Base-by-base conservation (phyloP, 2,888 invertebrate genomes). In the Trichopria drosophilae region DNA sequence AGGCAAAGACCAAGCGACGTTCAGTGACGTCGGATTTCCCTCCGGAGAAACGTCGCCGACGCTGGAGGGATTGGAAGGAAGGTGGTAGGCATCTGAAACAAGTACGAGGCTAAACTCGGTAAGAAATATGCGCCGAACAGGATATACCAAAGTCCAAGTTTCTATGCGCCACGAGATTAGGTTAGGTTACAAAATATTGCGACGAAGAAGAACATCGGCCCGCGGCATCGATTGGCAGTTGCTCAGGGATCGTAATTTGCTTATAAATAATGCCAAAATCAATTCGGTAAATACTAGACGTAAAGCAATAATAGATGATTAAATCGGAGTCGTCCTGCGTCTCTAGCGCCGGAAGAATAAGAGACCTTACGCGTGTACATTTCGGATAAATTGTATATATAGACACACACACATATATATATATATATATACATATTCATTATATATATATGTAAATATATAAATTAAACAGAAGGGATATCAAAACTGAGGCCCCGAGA, bases 1-100 rank as follows among this genome's bases (percentile, higher is more conserved):
- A 72, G 71, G 47, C 71, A 64, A 44, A 51, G 69, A 39, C 69
- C 35, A 15, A 55, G 41, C 19, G 32, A 50, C 26, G 59, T 55
- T 24, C 56, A 57, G 13, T 47, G 55, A 20, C 56, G 56, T 13
- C 44, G 54, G n/a, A 57, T 49, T 50, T 61, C 29, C 59, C 62
- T n/a, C 35, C 62, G 18, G 70, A 70, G 35, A 70, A 70, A 44
- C 63, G 67, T 42, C 71, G 72, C 46, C 67, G 68, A 50, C 61
- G 64, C 50, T 74, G 74, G 74, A 63, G 69, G 36, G 72, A 74
- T 9, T 75, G 75, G 74, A 68, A 67, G 12, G 75, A 73, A 31
- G 68, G 69, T 16, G 68, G 68, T 59, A 68, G 73, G 61, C 72
- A 72, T 63, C 62, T 71, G 50, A 75, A 75, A 47, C 73, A 75